These are phyloP conservation scores for Cyanistes caeruleus DNA, from an alignment of 2,113 vertebrate species.

Conservation along the genomic window DNA sequence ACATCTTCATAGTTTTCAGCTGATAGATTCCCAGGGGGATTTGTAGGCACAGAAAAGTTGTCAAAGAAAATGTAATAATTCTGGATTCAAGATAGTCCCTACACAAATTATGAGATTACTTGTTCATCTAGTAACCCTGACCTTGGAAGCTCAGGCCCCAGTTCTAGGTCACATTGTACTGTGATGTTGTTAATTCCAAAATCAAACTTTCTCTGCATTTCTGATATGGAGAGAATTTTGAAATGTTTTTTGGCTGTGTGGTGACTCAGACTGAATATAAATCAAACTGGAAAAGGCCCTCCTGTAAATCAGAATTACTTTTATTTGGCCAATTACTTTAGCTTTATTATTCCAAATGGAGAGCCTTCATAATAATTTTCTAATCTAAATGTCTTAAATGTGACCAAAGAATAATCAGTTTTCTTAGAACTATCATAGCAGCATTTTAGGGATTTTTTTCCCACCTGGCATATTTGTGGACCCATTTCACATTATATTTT, in stretches of 20 bases:
- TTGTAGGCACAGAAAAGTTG: not conserved
- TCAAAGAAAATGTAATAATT: not conserved
- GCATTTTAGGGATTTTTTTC: not conserved
- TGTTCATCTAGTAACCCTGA: constrained; percentile 5
- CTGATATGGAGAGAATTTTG: not conserved
- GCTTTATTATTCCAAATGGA: not conserved
- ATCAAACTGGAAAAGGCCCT: not conserved
- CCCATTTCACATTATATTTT: not conserved
- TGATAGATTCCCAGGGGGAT: not conserved
- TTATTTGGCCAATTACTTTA: not conserved
- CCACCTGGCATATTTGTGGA: not conserved
- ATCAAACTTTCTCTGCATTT: constrained; percentile 1
- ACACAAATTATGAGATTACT: not conserved
- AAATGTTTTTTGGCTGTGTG: not conserved
- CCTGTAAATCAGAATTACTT: not conserved
- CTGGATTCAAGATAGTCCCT: not conserved
- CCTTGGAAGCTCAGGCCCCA: not conserved
- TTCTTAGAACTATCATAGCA: not conserved
- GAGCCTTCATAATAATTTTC: not conserved
- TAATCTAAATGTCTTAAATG: not conserved
- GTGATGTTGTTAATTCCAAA: not conserved
- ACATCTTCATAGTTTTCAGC: not conserved
- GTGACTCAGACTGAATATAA: not conserved
- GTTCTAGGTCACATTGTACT: not conserved
- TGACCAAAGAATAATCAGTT: not conserved